phyloP scores from a whole-genome alignment of 2,797 vertebrate species.

The Mastacembelus armatus region DNA sequence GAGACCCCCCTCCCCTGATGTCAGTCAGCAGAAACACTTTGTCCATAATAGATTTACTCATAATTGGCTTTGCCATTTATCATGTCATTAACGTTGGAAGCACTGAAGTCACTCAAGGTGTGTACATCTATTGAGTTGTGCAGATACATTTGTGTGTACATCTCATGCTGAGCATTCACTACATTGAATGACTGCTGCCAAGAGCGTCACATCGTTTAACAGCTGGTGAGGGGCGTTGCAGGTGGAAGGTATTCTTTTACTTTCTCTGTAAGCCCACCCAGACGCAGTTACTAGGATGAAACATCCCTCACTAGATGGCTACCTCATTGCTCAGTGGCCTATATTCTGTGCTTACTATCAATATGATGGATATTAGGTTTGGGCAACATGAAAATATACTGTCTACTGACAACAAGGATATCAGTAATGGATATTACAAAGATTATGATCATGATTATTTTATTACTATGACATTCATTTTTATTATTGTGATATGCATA shows the following conservation, averaged over 20 bases:
- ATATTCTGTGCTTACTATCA: not conserved
- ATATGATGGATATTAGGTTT: slow-evolving; percentile 1
- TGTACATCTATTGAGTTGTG: not conserved
- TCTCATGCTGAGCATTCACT: slow-evolving; percentile 15
- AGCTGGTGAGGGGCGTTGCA: slow-evolving; percentile 27
- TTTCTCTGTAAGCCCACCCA: slow-evolving; percentile 9
- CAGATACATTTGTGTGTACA: not conserved
- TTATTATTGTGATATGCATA: too few species aligned
- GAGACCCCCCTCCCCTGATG: slow-evolving; percentile 28
- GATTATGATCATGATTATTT: not conserved
- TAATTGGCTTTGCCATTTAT: slow-evolving; percentile 62
- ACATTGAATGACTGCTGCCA: slow-evolving; percentile 28
- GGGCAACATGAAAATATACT: not conserved
- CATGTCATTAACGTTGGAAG: slow-evolving; percentile 43
- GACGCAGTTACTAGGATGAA: slow-evolving; percentile 4
- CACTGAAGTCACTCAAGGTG: slow-evolving; percentile 8
- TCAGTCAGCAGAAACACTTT: slow-evolving; percentile 47
- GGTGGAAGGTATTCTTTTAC: slow-evolving; percentile 2
- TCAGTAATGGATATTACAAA: not conserved
- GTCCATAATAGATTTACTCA: slow-evolving; percentile 40
- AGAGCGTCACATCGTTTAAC: slow-evolving; percentile 31
- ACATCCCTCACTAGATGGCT: slow-evolving; percentile 21
- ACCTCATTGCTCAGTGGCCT: not conserved
- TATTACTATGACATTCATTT: not conserved
- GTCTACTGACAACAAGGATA: not conserved